Base-by-base conservation (phyloP, 2,888 invertebrate species). In the Anarsia innoxiella region DNA sequence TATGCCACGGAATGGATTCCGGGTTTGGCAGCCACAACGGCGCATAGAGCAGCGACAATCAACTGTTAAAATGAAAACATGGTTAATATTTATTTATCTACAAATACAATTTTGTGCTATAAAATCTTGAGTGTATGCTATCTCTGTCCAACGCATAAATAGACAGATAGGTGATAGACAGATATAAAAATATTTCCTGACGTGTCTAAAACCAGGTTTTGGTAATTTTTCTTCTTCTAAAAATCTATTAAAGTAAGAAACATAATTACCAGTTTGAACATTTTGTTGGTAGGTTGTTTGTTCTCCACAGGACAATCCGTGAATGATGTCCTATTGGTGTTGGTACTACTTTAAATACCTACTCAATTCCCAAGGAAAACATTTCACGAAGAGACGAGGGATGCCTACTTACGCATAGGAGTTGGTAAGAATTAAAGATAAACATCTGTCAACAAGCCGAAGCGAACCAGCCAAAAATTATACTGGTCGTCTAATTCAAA, bases 261-360 rank as follows among this genome's bases (percentile, higher is more conserved):
- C 12, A 14, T 43, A 54, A 38, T 68, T 71, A 85, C 86, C 79
- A 82, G 75, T 61, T 85, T 86, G 66, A 69, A 79, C 86, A 86
- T 86, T 57, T 74, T 74, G 58, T 44, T 60, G 27, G n/a, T n/a
- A 25, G 36, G 49, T 53, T 56, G 46, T 46, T 55, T 58, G 43
- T 46, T 63, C 42, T 49, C 51, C 41, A 45, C 47, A 12, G 35
- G 19, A 38, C 44, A 53, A 44, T 48, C 42, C 47, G 57, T 46
- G 53, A 70, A 64, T 69, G 65, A 61, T 74, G 59, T 51, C 52
- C 56, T 49, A 35, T 35, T 37, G 40, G 42, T 33, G 40, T 42
- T 42, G 43, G 36, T 42, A 39, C 39, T 46, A 46, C 55, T 67
- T 69, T 80, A 82, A 75, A 79, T 82, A 80, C 59, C 46, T 9